Conservation (phyloP, 2,113 vertebrate species). For the Terrapene triunguis region DNA sequence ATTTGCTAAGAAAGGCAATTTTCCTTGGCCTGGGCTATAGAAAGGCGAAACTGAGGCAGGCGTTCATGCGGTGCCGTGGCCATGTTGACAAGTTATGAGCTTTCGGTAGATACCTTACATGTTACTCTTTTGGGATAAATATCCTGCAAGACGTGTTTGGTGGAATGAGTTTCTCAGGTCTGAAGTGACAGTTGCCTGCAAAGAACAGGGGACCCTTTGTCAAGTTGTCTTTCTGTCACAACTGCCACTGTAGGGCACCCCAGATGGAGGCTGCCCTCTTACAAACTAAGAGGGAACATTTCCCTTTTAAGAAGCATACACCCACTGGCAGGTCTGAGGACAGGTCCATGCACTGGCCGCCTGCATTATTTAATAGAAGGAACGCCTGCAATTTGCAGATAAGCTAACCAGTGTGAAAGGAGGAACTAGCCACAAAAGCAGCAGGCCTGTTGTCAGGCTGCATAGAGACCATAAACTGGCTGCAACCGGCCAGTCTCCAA, state of each 20-base stretch:
- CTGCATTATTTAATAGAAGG: accelerated
- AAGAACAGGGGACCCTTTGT: background rate
- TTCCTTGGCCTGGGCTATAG: background rate
- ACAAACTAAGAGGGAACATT: background rate
- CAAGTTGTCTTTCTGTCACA: background rate
- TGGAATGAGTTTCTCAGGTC: background rate
- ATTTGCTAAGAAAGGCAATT: background rate
- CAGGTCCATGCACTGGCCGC: background rate
- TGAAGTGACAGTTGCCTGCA: background rate
- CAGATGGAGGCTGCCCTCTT: background rate
- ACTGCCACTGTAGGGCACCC: background rate
- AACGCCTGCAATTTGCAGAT: accelerated
- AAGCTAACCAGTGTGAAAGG: background rate
- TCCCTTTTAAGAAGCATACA: background rate
- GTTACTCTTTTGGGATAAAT: too few species aligned
- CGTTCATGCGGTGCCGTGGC: too few species aligned
- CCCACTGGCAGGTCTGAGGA: background rate
- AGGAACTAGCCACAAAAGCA: background rate
- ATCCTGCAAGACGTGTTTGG: background rate
- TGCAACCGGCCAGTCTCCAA: accelerated
- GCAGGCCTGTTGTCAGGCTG: background rate
- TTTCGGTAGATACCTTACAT: too few species aligned
- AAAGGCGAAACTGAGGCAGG: background rate
- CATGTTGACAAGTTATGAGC: too few species aligned
- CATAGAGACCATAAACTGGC: background rate